phyloP scores from a whole-genome alignment of 2,113 vertebrate species.

The Nannobrachium achirus region DNA sequence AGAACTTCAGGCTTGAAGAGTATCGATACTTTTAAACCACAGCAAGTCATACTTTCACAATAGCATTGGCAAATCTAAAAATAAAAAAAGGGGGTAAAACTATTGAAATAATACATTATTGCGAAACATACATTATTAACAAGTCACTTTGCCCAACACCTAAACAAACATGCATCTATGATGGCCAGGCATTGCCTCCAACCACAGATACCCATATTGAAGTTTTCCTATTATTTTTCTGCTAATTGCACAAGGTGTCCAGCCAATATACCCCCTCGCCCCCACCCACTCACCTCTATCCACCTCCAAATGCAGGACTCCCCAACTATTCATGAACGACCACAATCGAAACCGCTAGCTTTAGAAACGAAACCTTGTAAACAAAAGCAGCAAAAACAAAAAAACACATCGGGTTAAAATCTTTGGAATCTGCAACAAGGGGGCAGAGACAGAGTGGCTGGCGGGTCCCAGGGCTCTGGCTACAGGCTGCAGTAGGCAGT shows the following conservation, averaged over 20 bases:
- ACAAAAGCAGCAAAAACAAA: conserved; percentile 79
- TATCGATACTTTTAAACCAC: conserved; percentile 73
- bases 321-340: conserved; percentile 63
- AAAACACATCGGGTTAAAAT: conserved; percentile 60
- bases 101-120: conserved; percentile 83
- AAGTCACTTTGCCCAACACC: conserved; percentile 80
- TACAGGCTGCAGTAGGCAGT: conserved; percentile 80
- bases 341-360: conserved; percentile 65
- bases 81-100: conserved; percentile 69
- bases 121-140: conserved; percentile 85
- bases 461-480: conserved; percentile 75
- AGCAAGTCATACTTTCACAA: conserved; percentile 80
- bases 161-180: conserved; percentile 83
- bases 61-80: conserved; percentile 73
- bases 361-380: conserved; percentile 75
- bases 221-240: conserved; percentile 69
- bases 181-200: conserved; percentile 69
- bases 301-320: conserved; percentile 59
- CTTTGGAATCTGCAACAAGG: conserved; percentile 83
- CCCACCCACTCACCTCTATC: conserved; percentile 40
- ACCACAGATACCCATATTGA: conserved; percentile 67
- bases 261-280: conserved; percentile 49
- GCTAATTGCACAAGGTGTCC: conserved; percentile 75
- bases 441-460: conserved; percentile 66
- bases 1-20: conserved; percentile 70